Conservation (phyloP, 2,888 invertebrate species). For the Helicoverpa assulta region DNA sequence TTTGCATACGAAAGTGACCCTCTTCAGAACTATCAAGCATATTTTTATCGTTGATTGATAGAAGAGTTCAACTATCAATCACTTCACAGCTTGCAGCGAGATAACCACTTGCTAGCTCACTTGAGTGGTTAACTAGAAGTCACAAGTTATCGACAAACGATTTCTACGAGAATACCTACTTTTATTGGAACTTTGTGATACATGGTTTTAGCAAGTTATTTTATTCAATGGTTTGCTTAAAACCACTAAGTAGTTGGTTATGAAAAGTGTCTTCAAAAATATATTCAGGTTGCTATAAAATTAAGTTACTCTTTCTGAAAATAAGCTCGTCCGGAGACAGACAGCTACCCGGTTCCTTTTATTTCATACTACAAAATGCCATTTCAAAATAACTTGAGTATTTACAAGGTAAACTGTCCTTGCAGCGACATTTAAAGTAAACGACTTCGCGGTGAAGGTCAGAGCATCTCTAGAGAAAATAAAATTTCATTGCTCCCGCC, state of each 20-base stretch:
- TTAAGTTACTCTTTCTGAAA: neutral
- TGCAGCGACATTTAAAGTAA: constrained; percentile 34
- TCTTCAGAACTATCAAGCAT: neutral
- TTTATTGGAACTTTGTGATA: neutral
- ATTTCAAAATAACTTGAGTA: neutral
- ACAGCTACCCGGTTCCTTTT: neutral
- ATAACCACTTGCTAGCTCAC: neutral
- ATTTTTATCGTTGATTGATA: neutral
- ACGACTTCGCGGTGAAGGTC: constrained; percentile 51
- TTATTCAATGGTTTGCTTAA: no score
- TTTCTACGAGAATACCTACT: neutral
- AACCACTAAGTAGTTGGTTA: neutral
- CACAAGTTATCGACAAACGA: neutral
- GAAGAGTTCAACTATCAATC: constrained; percentile 2
- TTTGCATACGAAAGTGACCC: neutral
- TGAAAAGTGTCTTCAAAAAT: neutral
- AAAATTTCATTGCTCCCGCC: constrained; percentile 54
- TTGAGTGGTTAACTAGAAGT: neutral
- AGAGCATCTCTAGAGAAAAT: constrained; percentile 36
- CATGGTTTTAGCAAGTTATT: no score
- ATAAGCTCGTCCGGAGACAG: neutral
- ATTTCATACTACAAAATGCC: neutral
- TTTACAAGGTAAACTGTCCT: constrained; percentile 18
- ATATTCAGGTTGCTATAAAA: neutral
- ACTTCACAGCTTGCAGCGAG: neutral